Evolutionary conservation across 2,888 invertebrate species (phyloP).

Genomic region (Cataglyphis albicans): DNA sequence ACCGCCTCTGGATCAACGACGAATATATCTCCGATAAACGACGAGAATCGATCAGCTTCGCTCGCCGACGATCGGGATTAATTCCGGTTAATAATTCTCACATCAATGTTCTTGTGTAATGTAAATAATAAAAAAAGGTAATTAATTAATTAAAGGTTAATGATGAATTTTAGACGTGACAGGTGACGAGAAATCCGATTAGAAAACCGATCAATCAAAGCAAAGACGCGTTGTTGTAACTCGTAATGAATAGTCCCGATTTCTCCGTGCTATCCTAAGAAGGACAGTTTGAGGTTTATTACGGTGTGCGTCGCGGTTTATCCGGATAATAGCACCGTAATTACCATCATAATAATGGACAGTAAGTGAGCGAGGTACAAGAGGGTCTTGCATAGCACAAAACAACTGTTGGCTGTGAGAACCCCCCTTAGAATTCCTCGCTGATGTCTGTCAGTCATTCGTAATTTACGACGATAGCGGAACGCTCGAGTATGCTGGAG

Average conservation of each 20-base stretch:
- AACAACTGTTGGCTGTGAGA: slow-evolving; percentile 67
- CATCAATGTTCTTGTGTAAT: neutral
- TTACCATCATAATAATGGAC: slow-evolving; percentile 73
- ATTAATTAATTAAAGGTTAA: slow-evolving; percentile 17
- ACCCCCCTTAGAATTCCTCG: slow-evolving; percentile 72
- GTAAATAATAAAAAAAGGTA: neutral
- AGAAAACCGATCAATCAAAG: slow-evolving; percentile 39
- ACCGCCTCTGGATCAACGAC: slow-evolving; percentile 29
- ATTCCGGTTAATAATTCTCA: slow-evolving; percentile 27
- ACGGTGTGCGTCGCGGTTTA: slow-evolving; percentile 69
- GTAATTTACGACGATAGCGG: slow-evolving; percentile 75
- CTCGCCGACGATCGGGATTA: slow-evolving; percentile 26
- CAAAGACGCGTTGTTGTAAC: neutral
- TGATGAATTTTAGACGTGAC: slow-evolving; percentile 23
- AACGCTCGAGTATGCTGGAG: slow-evolving; percentile 55
- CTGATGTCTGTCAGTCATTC: slow-evolving; percentile 76
- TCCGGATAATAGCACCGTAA: slow-evolving; percentile 69
- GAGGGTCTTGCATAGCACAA: slow-evolving; percentile 65
- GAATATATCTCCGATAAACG: slow-evolving; percentile 37
- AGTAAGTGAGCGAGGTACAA: slow-evolving; percentile 69
- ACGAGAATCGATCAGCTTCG: neutral
- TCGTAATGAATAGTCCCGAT: slow-evolving; percentile 23
- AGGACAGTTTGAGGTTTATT: slow-evolving; percentile 59
- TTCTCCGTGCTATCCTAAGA: slow-evolving; percentile 33
- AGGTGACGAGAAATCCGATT: neutral